These are phyloP conservation scores for Brachyhypopomus occidentalis DNA, from an alignment of 2,113 vertebrate species.

Conservation along the genomic window DNA sequence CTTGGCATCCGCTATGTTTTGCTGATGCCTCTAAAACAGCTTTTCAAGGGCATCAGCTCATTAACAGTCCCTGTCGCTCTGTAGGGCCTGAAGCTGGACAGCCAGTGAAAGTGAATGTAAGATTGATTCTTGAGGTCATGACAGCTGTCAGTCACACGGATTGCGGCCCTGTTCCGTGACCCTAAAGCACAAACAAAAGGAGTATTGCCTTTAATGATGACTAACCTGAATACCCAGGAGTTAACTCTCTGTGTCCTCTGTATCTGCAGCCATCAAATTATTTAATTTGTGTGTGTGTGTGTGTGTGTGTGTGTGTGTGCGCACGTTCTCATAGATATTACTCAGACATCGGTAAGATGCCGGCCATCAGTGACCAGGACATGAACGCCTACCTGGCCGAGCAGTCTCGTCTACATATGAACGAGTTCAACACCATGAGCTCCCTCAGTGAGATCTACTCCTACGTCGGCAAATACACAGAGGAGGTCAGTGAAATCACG, in stretches of 20 bases:
- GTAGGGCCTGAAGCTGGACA: slow-evolving; percentile 18
- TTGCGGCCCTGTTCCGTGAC: neutral
- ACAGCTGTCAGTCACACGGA: slow-evolving; percentile 36
- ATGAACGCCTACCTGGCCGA: slow-evolving; percentile 99
- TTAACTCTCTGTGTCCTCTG: slow-evolving; percentile 13
- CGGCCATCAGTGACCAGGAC: slow-evolving; percentile 98
- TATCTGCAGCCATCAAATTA: neutral
- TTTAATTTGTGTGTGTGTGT: neutral
- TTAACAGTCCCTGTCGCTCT: slow-evolving; percentile 40
- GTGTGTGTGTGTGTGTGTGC: slow-evolving; percentile 31
- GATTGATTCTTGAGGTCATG: neutral
- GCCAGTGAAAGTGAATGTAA: slow-evolving; percentile 25
- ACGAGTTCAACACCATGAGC: slow-evolving; percentile 97
- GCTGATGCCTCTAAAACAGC: slow-evolving; percentile 38
- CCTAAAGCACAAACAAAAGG: neutral
- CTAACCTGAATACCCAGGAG: neutral
- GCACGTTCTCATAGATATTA: slow-evolving; percentile 83
- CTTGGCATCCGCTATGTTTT: slow-evolving; percentile 44
- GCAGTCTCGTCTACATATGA: slow-evolving; percentile 98
- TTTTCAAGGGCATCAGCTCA: slow-evolving; percentile 52
- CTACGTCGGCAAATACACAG: slow-evolving; percentile 96
- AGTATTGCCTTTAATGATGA: slow-evolving; percentile 7
- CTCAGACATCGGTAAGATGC: slow-evolving; percentile 97
- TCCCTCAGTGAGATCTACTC: slow-evolving; percentile 98
- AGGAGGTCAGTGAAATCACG: slow-evolving; percentile 80